phyloP scores from a whole-genome alignment of 1,140 invertebrate genomes.

The Calycopis cecrops region DNA sequence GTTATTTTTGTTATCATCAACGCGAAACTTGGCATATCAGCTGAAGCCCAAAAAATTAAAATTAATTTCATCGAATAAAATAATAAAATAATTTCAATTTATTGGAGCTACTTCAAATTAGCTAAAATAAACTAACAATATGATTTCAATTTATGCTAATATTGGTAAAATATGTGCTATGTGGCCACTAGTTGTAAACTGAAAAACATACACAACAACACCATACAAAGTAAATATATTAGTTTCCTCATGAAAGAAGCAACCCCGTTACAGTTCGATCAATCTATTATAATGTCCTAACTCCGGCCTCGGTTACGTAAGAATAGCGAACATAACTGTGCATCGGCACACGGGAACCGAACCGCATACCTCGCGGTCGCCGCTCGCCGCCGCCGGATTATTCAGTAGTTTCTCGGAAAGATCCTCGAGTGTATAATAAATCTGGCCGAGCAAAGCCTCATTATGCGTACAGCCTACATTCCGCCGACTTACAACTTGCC shows the following conservation, averaged over 20 bases:
- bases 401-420: slow-evolving; percentile 57
- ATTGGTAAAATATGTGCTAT: too few species aligned
- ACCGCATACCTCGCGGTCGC: slow-evolving; percentile 47
- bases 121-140: too few species aligned
- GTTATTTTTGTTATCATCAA: too few species aligned
- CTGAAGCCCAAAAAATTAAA: too few species aligned
- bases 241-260: too few species aligned
- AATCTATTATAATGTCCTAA: slow-evolving; percentile 13
- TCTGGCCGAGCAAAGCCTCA: slow-evolving; percentile 41
- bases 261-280: slow-evolving; percentile 24
- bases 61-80: too few species aligned
- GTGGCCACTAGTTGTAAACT: not conserved
- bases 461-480: slow-evolving; percentile 66
- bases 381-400: slow-evolving; percentile 41
- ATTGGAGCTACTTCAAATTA: too few species aligned
- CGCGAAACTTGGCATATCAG: too few species aligned
- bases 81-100: too few species aligned
- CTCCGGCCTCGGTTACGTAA: slow-evolving; percentile 44
- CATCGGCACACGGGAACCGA: slow-evolving; percentile 42
- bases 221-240: slow-evolving; percentile 2
- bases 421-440: slow-evolving; percentile 48
- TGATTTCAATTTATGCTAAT: too few species aligned
- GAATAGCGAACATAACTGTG: slow-evolving; percentile 66
- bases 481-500: slow-evolving; percentile 46
- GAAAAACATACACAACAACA: slow-evolving; percentile 5